A percentile compares a stretch with the other conserved stretches of the same genome.
Evolutionary conservation across 2,888 invertebrate species (phyloP).

Genomic region (Thera obeliscata): DNA sequence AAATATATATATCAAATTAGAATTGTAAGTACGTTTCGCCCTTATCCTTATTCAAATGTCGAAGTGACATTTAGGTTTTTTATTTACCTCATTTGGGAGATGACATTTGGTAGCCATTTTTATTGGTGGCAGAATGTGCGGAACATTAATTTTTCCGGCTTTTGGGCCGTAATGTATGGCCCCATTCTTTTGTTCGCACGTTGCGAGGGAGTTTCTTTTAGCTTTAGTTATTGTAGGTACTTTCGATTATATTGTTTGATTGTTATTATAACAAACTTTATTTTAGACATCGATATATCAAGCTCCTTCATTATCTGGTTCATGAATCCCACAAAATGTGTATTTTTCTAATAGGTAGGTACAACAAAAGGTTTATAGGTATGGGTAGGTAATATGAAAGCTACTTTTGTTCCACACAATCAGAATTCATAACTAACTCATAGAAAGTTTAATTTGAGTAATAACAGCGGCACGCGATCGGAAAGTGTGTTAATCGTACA

Average conservation of each 20-base stretch:
- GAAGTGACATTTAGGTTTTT: conserved; percentile 77
- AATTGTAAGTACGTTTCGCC: conserved; percentile 40
- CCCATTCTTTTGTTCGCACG: conserved; percentile 53
- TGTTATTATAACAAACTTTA: neutral
- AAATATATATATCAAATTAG: conserved; percentile 64
- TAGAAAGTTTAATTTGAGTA: conserved; percentile 47
- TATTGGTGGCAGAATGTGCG: conserved; percentile 74
- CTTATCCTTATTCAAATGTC: conserved; percentile 53
- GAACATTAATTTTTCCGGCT: conserved; percentile 76
- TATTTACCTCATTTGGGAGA: conserved; percentile 81
- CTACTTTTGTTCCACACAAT: conserved; percentile 32
- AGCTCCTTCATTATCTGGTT: too few relatives aligned
- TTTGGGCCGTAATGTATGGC: conserved; percentile 55
- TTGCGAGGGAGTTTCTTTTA: conserved; percentile 9
- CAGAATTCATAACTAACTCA: conserved; percentile 45
- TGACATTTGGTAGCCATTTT: conserved; percentile 78
- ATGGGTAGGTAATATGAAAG: conserved; percentile 25
- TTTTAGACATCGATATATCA: neutral
- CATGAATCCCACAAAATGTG: neutral
- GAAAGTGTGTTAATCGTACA: conserved; percentile 63
- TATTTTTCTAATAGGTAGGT: neutral
- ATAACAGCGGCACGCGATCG: conserved; percentile 45
- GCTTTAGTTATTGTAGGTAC: conserved; percentile 3
- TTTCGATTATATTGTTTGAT: neutral
- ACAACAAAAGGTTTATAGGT: neutral